Evolutionary conservation across 2,888 invertebrate species (phyloP).

Genomic region (Meganola albula): DNA sequence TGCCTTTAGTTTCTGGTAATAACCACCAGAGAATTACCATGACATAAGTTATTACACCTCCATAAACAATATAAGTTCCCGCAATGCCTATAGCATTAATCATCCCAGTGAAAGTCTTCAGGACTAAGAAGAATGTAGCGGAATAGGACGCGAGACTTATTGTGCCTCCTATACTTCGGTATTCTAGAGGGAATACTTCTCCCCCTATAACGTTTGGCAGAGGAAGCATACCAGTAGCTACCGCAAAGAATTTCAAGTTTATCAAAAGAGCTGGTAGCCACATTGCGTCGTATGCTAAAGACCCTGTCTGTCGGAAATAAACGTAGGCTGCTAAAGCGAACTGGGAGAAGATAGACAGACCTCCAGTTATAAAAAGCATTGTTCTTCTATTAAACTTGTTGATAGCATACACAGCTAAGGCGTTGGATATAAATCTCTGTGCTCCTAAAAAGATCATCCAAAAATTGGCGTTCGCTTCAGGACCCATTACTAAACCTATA

Average conservation of each 20-base stretch:
- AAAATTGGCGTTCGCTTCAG: conserved; percentile 76
- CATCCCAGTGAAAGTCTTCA: conserved; percentile 79
- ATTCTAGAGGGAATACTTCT: conserved; percentile 80
- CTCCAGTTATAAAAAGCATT: conserved; percentile 76
- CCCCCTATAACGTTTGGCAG: conserved; percentile 83
- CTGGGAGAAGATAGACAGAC: conserved; percentile 76
- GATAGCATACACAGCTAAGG: conserved; percentile 77
- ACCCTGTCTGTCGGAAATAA: conserved; percentile 37
- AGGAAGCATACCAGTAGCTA: conserved; percentile 78
- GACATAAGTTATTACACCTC: conserved; percentile 65
- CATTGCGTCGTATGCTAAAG: conserved; percentile 41
- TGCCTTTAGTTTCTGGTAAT: conserved; percentile 82
- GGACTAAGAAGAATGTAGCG: conserved; percentile 76
- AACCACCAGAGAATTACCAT: conserved; percentile 73
- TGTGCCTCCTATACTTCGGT: conserved; percentile 79
- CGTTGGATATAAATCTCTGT: conserved; percentile 77
- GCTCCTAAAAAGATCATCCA: conserved; percentile 81
- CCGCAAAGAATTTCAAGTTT: conserved; percentile 73
- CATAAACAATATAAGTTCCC: conserved; percentile 78
- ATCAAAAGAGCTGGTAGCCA: conserved; percentile 69
- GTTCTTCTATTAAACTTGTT: conserved; percentile 77
- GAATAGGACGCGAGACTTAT: conserved; percentile 77
- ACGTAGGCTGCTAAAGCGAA: conserved; percentile 66
- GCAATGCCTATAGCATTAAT: conserved; percentile 66
- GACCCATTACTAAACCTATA: conserved; percentile 74